Conservation (phyloP, 2,888 invertebrate species). For the Sarcophaga carnaria region DNA sequence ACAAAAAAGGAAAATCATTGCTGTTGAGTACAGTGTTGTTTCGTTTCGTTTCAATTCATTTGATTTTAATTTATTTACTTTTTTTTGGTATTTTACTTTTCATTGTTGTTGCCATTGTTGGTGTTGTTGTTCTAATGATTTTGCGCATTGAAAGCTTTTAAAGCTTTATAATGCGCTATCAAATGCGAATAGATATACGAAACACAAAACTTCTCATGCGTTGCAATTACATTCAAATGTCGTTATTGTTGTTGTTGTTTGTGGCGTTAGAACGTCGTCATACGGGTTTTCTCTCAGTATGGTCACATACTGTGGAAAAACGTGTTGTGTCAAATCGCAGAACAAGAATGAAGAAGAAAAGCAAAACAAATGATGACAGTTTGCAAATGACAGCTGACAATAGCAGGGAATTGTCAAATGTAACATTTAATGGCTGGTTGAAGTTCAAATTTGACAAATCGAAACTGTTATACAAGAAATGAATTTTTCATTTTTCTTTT, state of each 20-base stretch:
- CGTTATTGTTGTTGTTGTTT: neutral
- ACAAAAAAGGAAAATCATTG: neutral
- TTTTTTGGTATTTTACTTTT: constrained; percentile 29
- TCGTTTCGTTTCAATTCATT: neutral
- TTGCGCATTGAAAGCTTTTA: constrained; percentile 41
- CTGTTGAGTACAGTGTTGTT: constrained; percentile 29
- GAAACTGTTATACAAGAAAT: constrained; percentile 58
- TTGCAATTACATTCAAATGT: constrained; percentile 21
- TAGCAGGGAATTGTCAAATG: neutral
- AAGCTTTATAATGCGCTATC: neutral
- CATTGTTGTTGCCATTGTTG: neutral
- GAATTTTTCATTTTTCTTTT: neutral
- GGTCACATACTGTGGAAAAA: neutral
- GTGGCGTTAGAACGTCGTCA: constrained; percentile 17
- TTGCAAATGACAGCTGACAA: constrained; percentile 30
- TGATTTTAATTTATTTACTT: neutral
- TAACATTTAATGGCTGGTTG: constrained; percentile 49
- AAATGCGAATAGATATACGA: neutral
- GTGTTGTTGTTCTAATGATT: constrained; percentile 32
- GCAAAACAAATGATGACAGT: constrained; percentile 1
- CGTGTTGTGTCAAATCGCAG: constrained; percentile 2
- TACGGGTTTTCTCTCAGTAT: neutral
- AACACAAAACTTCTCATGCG: constrained; percentile 21
- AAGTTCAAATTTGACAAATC: constrained; percentile 51
- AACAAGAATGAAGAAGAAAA: constrained; percentile 8